Evolutionary conservation across 2,113 vertebrate species (phyloP).

Genomic region (Raja brachyura): DNA sequence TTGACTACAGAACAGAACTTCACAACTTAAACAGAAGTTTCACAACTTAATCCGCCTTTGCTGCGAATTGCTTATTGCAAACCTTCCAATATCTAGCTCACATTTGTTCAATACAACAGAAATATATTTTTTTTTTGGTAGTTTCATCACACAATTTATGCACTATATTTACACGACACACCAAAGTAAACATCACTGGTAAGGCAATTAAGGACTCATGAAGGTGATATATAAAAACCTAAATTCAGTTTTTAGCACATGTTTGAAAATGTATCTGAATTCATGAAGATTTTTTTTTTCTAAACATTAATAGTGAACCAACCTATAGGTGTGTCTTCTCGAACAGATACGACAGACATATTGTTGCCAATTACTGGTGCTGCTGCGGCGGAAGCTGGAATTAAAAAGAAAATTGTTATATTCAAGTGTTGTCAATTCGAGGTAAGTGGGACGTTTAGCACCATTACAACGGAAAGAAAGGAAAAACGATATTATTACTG

Average conservation of each 20-base stretch:
- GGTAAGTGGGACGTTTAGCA: not conserved
- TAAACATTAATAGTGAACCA: not conserved
- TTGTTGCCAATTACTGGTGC: accelerated
- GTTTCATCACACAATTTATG: not conserved
- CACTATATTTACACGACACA: not conserved
- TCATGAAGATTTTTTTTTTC: not conserved
- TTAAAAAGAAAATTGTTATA: not conserved
- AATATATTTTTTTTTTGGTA: not conserved
- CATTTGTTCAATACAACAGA: not conserved
- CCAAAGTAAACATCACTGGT: not conserved
- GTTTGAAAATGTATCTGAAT: too few species aligned
- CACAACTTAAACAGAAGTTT: too few species aligned
- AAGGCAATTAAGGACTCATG: not conserved
- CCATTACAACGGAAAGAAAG: not conserved
- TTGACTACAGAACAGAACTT: too few species aligned
- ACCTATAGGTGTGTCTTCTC: not conserved
- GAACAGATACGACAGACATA: not conserved
- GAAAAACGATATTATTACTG: not conserved
- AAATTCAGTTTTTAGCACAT: not conserved
- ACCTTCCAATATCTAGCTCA: not conserved
- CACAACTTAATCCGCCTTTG: not conserved
- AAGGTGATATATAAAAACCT: not conserved
- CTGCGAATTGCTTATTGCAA: not conserved
- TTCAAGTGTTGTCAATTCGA: not conserved
- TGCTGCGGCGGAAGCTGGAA: not conserved